A percentile compares a stretch with the other conserved stretches of the same genome.
Conservation (phyloP, 2,113 vertebrate genomes). For the Zosterops japonicus region DNA sequence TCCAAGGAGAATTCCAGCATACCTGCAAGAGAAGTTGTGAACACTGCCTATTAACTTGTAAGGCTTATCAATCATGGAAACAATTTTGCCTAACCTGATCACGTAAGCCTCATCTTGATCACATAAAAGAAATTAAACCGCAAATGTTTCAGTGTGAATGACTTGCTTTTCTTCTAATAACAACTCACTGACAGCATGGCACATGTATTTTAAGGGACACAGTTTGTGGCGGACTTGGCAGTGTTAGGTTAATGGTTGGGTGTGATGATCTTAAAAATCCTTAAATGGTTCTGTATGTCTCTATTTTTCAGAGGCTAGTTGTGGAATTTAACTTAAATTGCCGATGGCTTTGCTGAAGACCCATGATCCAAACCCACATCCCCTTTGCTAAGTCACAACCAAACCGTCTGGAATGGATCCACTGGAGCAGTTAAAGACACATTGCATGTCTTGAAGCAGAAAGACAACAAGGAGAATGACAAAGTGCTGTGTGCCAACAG, state of each 20-base stretch:
- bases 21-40: constrained; percentile 74
- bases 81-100: not conserved
- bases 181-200: not conserved
- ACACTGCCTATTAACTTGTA: not conserved
- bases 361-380: not conserved
- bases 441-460: not conserved
- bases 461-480: not conserved
- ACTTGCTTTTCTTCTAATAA: not conserved
- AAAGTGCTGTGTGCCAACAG: not conserved
- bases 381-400: not conserved
- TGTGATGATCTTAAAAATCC: not conserved
- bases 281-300: not conserved
- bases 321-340: not conserved
- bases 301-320: not conserved
- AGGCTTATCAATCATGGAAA: not conserved
- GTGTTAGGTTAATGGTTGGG: not conserved
- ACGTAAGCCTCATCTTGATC: not conserved
- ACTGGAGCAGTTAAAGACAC: not conserved
- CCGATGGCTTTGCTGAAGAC: not conserved
- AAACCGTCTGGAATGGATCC: not conserved
- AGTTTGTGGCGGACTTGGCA: not conserved
- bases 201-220: not conserved
- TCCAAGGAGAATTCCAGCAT: constrained; percentile 93
- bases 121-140: not conserved
- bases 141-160: not conserved